These are phyloP conservation scores for Merodon equestris DNA, from an alignment of 2,888 invertebrate species.

Conservation along the genomic window DNA sequence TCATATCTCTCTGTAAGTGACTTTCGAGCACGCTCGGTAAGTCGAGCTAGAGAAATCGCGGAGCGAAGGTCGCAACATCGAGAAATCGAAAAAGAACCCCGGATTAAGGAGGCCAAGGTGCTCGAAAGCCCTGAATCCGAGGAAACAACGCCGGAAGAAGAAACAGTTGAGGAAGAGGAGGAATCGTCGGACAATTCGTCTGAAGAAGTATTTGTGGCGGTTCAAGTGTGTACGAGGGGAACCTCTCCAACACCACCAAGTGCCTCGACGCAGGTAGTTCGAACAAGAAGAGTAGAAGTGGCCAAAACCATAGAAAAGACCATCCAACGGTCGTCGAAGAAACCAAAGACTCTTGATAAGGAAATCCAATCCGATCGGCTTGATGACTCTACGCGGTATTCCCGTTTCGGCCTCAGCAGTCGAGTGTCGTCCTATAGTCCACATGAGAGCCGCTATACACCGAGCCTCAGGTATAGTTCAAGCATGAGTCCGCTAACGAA, in stretches of 20 bases:
- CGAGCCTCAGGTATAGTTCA: constrained; percentile 74
- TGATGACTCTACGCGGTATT: constrained; percentile 84
- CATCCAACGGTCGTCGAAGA: constrained; percentile 81
- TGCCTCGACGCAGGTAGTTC: constrained; percentile 81
- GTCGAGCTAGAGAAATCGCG: constrained; percentile 75
- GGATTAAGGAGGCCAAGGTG: constrained; percentile 72
- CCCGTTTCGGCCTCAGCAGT: constrained; percentile 83
- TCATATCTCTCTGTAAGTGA: constrained; percentile 78
- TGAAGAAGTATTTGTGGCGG: constrained; percentile 78
- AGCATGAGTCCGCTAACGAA: constrained; percentile 72
- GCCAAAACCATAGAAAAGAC: constrained; percentile 87
- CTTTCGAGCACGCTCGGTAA: constrained; percentile 75
- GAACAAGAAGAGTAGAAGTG: constrained; percentile 85
- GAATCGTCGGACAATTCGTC: constrained; percentile 59
- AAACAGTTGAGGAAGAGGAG: constrained; percentile 66
- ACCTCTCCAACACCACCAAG: constrained; percentile 88
- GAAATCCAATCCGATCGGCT: constrained; percentile 87
- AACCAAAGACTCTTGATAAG: constrained; percentile 83
- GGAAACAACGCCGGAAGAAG: constrained; percentile 52
- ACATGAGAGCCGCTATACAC: constrained; percentile 77
- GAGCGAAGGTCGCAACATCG: constrained; percentile 79
- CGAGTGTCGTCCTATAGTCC: constrained; percentile 78
- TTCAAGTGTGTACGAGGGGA: constrained; percentile 85
- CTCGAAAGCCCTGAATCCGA: constrained; percentile 10
- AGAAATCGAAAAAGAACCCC: constrained; percentile 70